Conservation (phyloP, 2,888 invertebrate species). For the Choreutis nemorana region DNA sequence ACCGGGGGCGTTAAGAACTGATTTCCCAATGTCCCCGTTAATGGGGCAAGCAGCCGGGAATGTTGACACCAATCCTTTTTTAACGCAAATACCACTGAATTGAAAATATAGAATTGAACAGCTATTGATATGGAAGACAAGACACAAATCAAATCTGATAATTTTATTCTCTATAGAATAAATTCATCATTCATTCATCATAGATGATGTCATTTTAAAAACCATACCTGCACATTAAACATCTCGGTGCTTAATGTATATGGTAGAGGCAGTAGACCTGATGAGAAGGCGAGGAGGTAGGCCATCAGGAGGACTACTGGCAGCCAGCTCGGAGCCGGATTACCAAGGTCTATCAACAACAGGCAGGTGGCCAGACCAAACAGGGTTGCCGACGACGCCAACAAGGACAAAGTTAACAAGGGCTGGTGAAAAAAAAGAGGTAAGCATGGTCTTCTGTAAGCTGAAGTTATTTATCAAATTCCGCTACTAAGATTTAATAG, state of each 20-base stretch:
- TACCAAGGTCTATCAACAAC: constrained; percentile 18
- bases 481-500: no score
- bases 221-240: constrained; percentile 30
- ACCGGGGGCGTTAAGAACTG: no score
- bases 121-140: constrained; percentile 2
- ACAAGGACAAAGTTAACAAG: constrained; percentile 15
- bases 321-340: constrained; percentile 21
- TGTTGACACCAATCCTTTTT: no score
- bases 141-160: background rate
- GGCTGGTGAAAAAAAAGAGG: constrained; percentile 22
- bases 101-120: background rate
- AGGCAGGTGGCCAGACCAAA: constrained; percentile 18
- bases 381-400: constrained; percentile 16
- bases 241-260: constrained; percentile 32
- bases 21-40: no score
- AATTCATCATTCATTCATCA: background rate
- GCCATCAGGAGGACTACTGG: constrained; percentile 20
- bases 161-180: background rate
- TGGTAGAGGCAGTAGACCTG: constrained; percentile 25
- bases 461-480: no score
- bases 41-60: no score
- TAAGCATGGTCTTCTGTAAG: no score
- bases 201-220: background rate
- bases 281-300: constrained; percentile 21
- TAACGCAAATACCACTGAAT: no score